These are phyloP conservation scores for Eremobia ochroleuca DNA, from an alignment of 2,888 invertebrate species.

Conservation along the genomic window DNA sequence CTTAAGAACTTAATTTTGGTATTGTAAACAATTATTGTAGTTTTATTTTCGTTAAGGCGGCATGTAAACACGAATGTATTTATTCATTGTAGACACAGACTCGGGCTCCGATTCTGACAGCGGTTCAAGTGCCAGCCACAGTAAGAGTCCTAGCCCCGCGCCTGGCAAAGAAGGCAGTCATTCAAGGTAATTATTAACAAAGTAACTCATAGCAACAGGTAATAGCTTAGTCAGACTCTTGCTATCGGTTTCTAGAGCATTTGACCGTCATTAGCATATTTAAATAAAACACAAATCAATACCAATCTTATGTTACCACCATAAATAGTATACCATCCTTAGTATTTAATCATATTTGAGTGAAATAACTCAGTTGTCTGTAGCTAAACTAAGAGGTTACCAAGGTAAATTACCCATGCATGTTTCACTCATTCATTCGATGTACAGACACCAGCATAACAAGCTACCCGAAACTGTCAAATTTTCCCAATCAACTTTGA, in stretches of 20 bases:
- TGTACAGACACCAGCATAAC: no score
- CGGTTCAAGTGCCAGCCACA: conserved; percentile 85
- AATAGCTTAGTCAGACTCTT: not conserved
- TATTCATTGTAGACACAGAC: conserved; percentile 80
- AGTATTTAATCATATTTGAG: not conserved
- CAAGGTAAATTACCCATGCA: not conserved
- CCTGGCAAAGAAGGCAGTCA: conserved; percentile 85
- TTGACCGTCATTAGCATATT: not conserved
- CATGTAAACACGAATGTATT: conserved; percentile 26
- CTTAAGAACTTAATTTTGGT: not conserved
- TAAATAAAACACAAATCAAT: not conserved
- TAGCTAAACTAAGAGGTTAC: not conserved
- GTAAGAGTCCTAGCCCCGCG: conserved; percentile 86
- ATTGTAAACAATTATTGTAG: not conserved
- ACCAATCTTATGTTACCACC: not conserved
- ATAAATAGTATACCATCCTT: no score
- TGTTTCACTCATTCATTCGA: no score
- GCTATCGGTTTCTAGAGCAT: not conserved
- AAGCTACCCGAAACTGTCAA: no score
- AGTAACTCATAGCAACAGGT: not conserved
- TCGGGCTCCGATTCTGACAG: conserved; percentile 89
- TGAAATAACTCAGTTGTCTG: not conserved
- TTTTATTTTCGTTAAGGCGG: not conserved
- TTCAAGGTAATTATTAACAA: conserved; percentile 77
- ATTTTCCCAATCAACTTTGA: no score